Percentiles rank a stretch among this genome's conserved stretches.
These are phyloP conservation scores for Empidonax traillii DNA, from an alignment of 2,113 vertebrate species.

Conservation along the genomic window DNA sequence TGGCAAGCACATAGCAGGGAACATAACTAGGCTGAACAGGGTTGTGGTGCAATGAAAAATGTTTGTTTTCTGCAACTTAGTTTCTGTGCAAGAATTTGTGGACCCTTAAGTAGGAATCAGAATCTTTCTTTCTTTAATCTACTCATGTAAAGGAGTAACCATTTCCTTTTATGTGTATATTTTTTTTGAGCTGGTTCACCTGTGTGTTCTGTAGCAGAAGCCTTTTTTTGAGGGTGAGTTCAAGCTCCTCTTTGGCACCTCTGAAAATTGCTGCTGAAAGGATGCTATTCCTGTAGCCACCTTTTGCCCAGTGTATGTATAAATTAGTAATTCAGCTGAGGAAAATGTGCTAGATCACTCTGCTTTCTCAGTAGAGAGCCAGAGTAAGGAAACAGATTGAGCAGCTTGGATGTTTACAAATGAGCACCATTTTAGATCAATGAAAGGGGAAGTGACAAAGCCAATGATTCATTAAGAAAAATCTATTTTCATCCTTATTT, in stretches of 20 bases:
- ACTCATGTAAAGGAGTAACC: background rate
- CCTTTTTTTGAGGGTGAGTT: background rate
- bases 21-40: background rate
- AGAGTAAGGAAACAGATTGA: background rate
- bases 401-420: background rate
- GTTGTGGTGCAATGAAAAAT: background rate
- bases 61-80: background rate
- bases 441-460: background rate
- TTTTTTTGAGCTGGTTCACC: background rate
- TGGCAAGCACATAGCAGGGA: background rate
- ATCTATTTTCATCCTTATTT: background rate
- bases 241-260: background rate
- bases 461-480: background rate
- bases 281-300: background rate
- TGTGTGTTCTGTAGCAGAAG: background rate
- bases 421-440: background rate
- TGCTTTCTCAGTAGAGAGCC: background rate
- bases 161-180: background rate
- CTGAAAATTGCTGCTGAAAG: background rate
- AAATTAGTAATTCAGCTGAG: background rate
- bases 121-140: background rate
- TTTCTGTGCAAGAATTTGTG: background rate
- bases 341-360: background rate
- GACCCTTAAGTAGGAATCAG: background rate
- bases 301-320: background rate